These are phyloP conservation scores for Isotomurus palustris DNA, from an alignment of 2,888 invertebrate genomes.

Conservation along the genomic window DNA sequence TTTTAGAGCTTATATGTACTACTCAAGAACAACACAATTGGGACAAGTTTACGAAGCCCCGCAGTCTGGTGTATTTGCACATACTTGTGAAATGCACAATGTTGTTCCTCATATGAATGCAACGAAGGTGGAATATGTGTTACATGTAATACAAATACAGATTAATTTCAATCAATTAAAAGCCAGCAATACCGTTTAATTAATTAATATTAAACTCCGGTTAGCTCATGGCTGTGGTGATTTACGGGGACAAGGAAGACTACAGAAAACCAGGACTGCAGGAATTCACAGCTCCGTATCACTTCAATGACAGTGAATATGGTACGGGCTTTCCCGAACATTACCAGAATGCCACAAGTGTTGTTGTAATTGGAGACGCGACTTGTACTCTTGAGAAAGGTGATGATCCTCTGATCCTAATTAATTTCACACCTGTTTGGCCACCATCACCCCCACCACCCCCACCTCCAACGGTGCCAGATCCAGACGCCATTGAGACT, in stretches of 20 bases:
- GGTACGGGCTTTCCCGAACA: constrained; percentile 8
- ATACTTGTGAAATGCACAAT: constrained; percentile 35
- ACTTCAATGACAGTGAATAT: constrained; percentile 9
- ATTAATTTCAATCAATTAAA: no score
- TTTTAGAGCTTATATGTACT: constrained; percentile 32
- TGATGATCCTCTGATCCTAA: constrained; percentile 2
- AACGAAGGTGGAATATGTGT: constrained; percentile 5
- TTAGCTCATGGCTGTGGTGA: constrained; percentile 25
- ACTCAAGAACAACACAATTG: constrained; percentile 19
- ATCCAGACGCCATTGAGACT: constrained; percentile 4
- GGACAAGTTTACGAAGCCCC: constrained; percentile 31
- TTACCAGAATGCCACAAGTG: constrained; percentile 24
- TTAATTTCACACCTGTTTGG: constrained; percentile 8
- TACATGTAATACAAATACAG: constrained; percentile 14
- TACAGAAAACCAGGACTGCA: constrained; percentile 25
- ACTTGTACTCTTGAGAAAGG: constrained; percentile 30
- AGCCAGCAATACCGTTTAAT: no score
- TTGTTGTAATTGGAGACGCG: constrained; percentile 24
- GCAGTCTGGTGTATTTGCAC: constrained; percentile 20
- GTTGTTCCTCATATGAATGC: constrained; percentile 23
- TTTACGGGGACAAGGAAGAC: constrained; percentile 26
- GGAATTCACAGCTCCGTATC: constrained; percentile 32
- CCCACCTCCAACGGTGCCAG: constrained; percentile 1
- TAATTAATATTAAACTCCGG: background rate
- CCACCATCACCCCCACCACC: constrained; percentile 8